Percentiles rank a stretch among this genome's conserved stretches.
Conservation (phyloP, 2,888 invertebrate genomes). For the Rhaphigaster nebulosa region DNA sequence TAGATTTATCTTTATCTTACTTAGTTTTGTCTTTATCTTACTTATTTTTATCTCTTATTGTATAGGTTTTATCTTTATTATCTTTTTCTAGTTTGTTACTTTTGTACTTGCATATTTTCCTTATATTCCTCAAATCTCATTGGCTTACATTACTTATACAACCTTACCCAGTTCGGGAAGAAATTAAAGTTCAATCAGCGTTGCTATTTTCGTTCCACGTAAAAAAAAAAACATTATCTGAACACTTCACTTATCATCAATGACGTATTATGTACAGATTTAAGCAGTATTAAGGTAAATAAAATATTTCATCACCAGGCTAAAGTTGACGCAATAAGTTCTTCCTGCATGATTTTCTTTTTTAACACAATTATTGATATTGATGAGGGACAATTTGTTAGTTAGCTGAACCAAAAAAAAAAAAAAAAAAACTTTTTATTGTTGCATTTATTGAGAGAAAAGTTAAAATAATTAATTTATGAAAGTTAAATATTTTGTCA, state of each 20-base stretch:
- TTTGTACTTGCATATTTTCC: background rate
- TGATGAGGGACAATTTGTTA: no score
- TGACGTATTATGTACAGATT: background rate
- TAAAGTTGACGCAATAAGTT: background rate
- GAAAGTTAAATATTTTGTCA: no score
- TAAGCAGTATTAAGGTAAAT: background rate
- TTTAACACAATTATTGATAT: no score
- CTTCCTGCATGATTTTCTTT: background rate
- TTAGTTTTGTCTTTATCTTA: no score
- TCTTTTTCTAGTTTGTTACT: background rate
- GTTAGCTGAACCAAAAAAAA: no score
- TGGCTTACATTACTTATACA: background rate
- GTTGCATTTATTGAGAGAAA: no score
- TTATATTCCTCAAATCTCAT: background rate
- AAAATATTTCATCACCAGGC: background rate
- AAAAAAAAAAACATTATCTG: background rate
- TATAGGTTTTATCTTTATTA: background rate
- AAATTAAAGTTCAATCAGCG: constrained; percentile 1
- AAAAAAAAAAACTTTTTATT: no score
- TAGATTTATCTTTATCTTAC: no score
- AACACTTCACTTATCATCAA: background rate
- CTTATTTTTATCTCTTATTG: no score
- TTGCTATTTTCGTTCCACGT: background rate
- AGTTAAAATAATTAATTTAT: no score
- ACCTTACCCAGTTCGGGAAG: background rate